Evolutionary conservation across 92 coral and sea anemone genomes (phyloP).

Genomic region (Heliopora coerulea): DNA sequence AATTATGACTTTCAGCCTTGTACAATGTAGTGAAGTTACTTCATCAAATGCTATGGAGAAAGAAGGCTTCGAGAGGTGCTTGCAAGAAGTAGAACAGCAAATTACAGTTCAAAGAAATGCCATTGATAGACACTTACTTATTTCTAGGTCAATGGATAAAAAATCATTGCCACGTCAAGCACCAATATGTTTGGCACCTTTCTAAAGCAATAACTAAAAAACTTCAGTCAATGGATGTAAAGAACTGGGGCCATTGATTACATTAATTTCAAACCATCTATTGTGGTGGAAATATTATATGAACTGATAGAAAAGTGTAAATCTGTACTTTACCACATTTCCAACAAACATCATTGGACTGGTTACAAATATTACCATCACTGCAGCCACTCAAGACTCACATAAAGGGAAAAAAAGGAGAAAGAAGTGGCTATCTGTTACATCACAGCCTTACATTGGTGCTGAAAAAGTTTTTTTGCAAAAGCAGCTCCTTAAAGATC

Average conservation of each 20-base stretch:
- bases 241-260: slow-evolving; percentile 56
- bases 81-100: slow-evolving; percentile 13
- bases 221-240: slow-evolving; percentile 48
- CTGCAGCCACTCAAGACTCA: slow-evolving; percentile 21
- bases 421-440: slow-evolving; percentile 35
- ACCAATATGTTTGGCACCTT: slow-evolving; percentile 66
- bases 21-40: slow-evolving; percentile 61
- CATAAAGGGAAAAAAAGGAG: slow-evolving; percentile 19
- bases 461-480: slow-evolving; percentile 34
- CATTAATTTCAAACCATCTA: slow-evolving; percentile 51
- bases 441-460: slow-evolving; percentile 33
- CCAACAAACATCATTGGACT: slow-evolving; percentile 41
- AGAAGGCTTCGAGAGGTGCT: slow-evolving; percentile 49
- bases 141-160: slow-evolving; percentile 50
- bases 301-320: slow-evolving; percentile 40
- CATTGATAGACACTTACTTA: slow-evolving; percentile 55
- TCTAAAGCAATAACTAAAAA: slow-evolving; percentile 57
- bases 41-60: slow-evolving; percentile 66
- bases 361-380: slow-evolving; percentile 18
- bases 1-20: slow-evolving; percentile 44
- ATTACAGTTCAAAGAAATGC: slow-evolving; percentile 35
- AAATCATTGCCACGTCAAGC: slow-evolving; percentile 36
- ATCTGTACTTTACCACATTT: slow-evolving; percentile 35
- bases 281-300: slow-evolving; percentile 52
- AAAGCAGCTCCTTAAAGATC: slow-evolving; percentile 47